Evolutionary conservation across 2,888 invertebrate genomes (phyloP).

Genomic region (Cerastis leucographa): DNA sequence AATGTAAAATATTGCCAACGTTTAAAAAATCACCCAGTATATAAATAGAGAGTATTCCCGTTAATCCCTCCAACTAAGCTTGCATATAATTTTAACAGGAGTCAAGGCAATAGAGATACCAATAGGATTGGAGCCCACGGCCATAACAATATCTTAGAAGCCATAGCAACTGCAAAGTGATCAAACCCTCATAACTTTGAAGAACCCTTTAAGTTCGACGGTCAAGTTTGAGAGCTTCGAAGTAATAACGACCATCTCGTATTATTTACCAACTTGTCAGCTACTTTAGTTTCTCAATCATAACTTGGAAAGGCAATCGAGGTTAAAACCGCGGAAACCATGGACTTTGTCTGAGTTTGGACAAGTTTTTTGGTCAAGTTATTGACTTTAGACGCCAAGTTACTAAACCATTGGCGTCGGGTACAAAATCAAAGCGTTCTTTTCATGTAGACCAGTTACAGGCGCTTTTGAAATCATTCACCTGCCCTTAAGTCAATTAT

Average conservation of each 20-base stretch:
- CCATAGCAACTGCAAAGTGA: slow-evolving; percentile 28
- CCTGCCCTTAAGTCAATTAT: no score
- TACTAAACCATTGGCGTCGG: neutral
- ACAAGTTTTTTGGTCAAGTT: neutral
- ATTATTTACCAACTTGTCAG: slow-evolving; percentile 33
- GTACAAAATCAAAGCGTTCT: neutral
- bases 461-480: neutral
- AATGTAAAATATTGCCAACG: no score
- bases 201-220: slow-evolving; percentile 19
- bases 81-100: neutral
- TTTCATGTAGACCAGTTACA: neutral
- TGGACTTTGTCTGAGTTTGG: neutral
- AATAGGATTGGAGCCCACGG: neutral
- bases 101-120: neutral
- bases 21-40: no score
- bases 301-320: slow-evolving; percentile 32
- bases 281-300: slow-evolving; percentile 32
- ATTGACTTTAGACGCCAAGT: neutral
- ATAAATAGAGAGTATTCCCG: no score
- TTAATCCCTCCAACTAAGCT: neutral
- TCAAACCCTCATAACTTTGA: slow-evolving; percentile 24
- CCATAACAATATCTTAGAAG: neutral
- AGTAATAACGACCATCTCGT: slow-evolving; percentile 48
- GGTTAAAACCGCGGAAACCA: neutral
- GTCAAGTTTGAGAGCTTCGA: slow-evolving; percentile 44